Percentiles rank a stretch among this genome's conserved stretches.
These are phyloP conservation scores for Podarcis siculus DNA, from an alignment of 2,797 vertebrate genomes.

Conservation along the genomic window DNA sequence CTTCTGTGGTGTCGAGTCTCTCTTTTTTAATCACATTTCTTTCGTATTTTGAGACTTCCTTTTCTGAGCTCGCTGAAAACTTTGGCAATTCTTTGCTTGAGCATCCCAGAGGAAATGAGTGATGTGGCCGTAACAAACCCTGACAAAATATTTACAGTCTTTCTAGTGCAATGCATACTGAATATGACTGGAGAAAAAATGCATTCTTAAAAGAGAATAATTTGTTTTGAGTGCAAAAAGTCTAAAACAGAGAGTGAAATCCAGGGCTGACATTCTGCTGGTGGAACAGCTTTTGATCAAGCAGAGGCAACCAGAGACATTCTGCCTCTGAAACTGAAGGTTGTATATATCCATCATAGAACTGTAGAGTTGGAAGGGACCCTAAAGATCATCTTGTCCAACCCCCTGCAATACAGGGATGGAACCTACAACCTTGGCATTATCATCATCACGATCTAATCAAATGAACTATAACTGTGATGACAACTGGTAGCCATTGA, in stretches of 20 bases:
- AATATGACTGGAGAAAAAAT: constrained; percentile 67
- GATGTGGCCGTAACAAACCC: constrained; percentile 72
- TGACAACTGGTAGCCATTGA: too few species aligned
- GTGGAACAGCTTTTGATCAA: too few species aligned
- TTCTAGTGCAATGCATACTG: constrained; percentile 70
- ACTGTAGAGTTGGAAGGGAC: too few species aligned
- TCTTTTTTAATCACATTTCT: constrained; percentile 51
- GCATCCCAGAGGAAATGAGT: constrained; percentile 73
- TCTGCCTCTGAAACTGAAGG: too few species aligned
- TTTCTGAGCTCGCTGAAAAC: constrained; percentile 51
- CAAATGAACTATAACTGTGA: too few species aligned
- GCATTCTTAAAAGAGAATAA: constrained; percentile 36
- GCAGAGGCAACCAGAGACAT: too few species aligned
- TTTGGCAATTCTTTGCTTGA: constrained; percentile 69
- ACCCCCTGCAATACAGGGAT: too few species aligned
- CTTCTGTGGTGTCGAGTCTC: constrained; percentile 12
- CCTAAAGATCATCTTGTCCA: too few species aligned
- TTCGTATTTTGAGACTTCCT: constrained; percentile 47
- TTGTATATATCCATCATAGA: too few species aligned
- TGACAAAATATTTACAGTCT: constrained; percentile 70
- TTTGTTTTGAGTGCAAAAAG: not conserved
- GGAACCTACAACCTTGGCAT: too few species aligned
- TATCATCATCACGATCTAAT: too few species aligned
- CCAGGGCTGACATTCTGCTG: too few species aligned
- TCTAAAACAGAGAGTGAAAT: not conserved